phyloP scores from a whole-genome alignment of 2,797 vertebrate species.

The Danio choprae region DNA sequence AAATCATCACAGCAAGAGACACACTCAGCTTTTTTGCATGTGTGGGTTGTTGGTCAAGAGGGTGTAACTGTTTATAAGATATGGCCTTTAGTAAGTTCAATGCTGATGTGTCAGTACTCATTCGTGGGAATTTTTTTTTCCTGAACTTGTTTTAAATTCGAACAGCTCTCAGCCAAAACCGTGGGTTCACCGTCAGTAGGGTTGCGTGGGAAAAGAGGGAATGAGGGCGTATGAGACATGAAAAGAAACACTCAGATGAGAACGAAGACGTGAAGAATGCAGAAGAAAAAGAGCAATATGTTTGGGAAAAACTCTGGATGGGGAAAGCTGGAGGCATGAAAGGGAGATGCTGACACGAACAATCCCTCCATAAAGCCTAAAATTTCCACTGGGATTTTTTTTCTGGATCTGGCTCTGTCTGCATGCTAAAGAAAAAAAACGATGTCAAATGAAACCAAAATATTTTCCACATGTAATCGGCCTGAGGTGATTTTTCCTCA shows the following conservation, averaged over 20 bases:
- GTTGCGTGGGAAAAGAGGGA: constrained; percentile 48
- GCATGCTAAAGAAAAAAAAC: neutral
- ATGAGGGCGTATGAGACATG: constrained; percentile 28
- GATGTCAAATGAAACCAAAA: constrained; percentile 23
- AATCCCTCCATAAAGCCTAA: neutral
- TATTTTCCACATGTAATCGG: neutral
- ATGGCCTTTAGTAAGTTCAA: constrained; percentile 11
- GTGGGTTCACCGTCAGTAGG: constrained; percentile 4
- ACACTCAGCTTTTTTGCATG: constrained; percentile 2
- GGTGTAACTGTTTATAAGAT: constrained; percentile 23
- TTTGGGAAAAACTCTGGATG: neutral
- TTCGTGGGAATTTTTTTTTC: constrained; percentile 36
- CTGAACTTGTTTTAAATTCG: constrained; percentile 49
- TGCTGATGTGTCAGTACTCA: constrained; percentile 44
- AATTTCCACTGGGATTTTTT: constrained; percentile 13
- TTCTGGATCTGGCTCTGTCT: neutral
- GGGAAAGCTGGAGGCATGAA: constrained; percentile 4
- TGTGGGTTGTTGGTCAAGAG: constrained; percentile 34
- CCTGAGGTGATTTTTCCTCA: neutral
- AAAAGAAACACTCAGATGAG: constrained; percentile 35
- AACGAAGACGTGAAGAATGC: constrained; percentile 13
- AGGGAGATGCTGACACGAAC: constrained; percentile 19
- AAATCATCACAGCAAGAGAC: constrained; percentile 35
- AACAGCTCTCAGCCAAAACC: constrained; percentile 30
- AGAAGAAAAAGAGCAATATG: constrained; percentile 28